phyloP scores from a whole-genome alignment of 2,113 vertebrate species.

The Castor canadensis region DNA sequence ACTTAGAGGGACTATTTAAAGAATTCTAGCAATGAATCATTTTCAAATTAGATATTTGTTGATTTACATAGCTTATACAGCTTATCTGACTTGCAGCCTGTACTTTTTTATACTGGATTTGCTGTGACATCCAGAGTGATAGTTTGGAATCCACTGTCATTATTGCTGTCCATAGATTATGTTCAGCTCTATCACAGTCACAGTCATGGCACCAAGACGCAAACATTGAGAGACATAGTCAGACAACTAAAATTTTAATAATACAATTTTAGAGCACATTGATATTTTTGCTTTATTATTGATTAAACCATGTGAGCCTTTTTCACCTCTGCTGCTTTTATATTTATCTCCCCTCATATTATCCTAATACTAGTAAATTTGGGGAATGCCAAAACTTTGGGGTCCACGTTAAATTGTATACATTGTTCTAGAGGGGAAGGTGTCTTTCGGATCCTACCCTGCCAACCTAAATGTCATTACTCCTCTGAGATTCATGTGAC shows the following conservation, averaged over 20 bases:
- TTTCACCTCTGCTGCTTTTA: neutral
- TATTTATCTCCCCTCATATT: neutral
- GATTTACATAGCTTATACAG: neutral
- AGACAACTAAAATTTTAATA: neutral
- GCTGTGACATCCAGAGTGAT: neutral
- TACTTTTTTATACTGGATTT: neutral
- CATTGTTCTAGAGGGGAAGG: neutral
- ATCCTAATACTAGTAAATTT: neutral
- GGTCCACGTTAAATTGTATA: neutral
- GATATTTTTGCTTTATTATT: constrained; percentile 40
- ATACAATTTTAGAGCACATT: neutral
- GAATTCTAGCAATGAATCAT: neutral
- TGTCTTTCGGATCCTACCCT: neutral
- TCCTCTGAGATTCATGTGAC: neutral
- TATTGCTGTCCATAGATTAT: neutral
- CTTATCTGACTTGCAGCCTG: neutral
- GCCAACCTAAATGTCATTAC: neutral
- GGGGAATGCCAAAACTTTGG: neutral
- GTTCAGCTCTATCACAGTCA: neutral
- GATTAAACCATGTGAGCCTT: neutral
- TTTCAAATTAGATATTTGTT: neutral
- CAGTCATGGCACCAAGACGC: neutral
- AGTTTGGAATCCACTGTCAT: neutral
- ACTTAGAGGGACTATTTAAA: constrained; percentile 18
- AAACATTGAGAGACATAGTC: neutral